Conservation (phyloP, 2,113 vertebrate species). For the Myotis yumanensis region DNA sequence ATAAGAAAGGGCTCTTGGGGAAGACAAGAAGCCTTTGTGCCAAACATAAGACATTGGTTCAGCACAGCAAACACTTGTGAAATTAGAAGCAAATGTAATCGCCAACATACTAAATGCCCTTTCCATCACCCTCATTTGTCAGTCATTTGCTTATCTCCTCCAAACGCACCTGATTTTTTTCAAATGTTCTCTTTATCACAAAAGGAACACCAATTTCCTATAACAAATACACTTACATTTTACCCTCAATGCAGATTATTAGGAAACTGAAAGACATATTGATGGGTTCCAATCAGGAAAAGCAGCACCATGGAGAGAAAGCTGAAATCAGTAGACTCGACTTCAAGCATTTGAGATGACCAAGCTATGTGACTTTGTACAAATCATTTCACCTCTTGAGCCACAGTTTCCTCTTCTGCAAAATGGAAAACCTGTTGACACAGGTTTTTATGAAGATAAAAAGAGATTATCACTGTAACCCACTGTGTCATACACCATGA, state of each 20-base stretch:
- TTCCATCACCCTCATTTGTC: not conserved
- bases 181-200: not conserved
- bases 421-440: not conserved
- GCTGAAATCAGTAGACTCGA: not conserved
- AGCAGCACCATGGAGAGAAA: not conserved
- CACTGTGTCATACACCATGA: not conserved
- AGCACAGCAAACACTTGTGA: not conserved
- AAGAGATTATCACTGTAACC: not conserved
- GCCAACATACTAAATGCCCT: not conserved
- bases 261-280: not conserved
- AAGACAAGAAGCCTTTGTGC: not conserved
- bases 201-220: slow-evolving; percentile 22
- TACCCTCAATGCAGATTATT: not conserved
- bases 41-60: not conserved
- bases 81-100: not conserved
- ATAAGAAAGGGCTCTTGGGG: not conserved
- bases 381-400: not conserved
- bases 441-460: not conserved
- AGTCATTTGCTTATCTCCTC: not conserved
- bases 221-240: not conserved
- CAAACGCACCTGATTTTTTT: not conserved
- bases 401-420: not conserved
- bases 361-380: not conserved
- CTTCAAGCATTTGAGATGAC: not conserved
- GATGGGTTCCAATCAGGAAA: not conserved